Evolutionary conservation across 1,140 invertebrate genomes (phyloP).

Genomic region (Papilio polytes): DNA sequence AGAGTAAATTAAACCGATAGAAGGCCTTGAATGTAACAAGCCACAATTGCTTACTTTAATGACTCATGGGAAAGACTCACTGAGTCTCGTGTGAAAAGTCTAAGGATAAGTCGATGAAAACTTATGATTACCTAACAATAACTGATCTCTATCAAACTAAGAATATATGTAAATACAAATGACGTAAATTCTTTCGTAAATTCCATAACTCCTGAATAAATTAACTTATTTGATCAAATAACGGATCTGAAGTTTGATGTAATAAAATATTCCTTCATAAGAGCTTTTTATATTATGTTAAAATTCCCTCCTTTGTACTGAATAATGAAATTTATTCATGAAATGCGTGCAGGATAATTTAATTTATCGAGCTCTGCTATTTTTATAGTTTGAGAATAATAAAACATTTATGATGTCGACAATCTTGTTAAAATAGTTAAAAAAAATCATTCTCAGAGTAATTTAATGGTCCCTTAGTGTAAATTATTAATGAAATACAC

Average conservation of each 20-base stretch:
- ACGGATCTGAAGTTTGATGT: not conserved
- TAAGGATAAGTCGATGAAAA: not conserved
- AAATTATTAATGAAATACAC: not conserved
- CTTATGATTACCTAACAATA: not conserved
- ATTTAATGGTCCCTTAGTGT: not conserved
- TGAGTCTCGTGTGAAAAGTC: not conserved
- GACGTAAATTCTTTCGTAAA: not conserved
- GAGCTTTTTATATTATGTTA: slow-evolving; percentile 1
- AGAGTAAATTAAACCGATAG: slow-evolving; percentile 49
- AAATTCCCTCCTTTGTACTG: slow-evolving; percentile 1
- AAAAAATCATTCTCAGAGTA: not conserved
- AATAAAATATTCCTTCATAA: not conserved
- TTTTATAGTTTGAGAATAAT: not conserved
- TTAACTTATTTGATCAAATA: slow-evolving; percentile 9
- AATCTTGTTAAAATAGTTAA: not conserved
- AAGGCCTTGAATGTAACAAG: slow-evolving; percentile 51
- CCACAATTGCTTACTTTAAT: slow-evolving; percentile 41
- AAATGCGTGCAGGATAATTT: not conserved
- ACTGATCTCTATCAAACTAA: not conserved
- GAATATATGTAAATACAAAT: not conserved
- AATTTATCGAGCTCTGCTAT: not conserved
- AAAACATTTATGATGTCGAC: not conserved
- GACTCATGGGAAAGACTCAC: slow-evolving; percentile 38
- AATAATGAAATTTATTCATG: slow-evolving; percentile 14
- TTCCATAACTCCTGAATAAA: not conserved